phyloP scores from a whole-genome alignment of 2,113 vertebrate species.

The Pao palembangensis region DNA sequence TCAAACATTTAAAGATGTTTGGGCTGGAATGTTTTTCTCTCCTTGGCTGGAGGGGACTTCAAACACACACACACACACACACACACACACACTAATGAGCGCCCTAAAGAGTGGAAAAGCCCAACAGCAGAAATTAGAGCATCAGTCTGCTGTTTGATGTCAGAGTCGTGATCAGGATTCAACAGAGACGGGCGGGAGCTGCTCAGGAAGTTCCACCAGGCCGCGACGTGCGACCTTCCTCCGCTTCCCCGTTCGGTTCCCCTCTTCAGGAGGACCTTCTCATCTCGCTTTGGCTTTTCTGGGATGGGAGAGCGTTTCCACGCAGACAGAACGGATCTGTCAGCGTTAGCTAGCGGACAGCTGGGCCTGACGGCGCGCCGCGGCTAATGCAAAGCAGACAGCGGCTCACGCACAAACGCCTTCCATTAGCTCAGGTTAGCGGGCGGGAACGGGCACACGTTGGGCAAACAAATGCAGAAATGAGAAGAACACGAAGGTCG shows the following conservation, averaged over 20 bases:
- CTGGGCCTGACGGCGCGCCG: constrained; percentile 43
- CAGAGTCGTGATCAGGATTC: constrained; percentile 1
- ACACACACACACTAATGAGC: too few species aligned
- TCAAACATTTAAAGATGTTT: too few species aligned
- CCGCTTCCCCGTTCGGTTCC: constrained; percentile 28
- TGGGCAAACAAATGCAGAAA: constrained; percentile 26
- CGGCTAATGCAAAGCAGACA: constrained; percentile 29
- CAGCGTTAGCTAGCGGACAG: constrained; percentile 51
- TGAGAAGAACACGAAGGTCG: constrained; percentile 13
- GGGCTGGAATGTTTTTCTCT: too few species aligned
- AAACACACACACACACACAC: too few species aligned
- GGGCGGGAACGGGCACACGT: constrained; percentile 15
- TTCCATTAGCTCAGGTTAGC: constrained; percentile 17
- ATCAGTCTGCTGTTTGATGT: constrained; percentile 20
- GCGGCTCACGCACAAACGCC: neutral
- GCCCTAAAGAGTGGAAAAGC: too few species aligned
- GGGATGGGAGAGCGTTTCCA: constrained; percentile 21
- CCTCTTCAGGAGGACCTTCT: too few species aligned
- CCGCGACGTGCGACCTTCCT: neutral
- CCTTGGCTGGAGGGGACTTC: too few species aligned
- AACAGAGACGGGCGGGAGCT: too few species aligned
- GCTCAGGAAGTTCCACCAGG: too few species aligned
- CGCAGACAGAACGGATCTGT: constrained; percentile 50
- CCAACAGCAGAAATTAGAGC: too few species aligned
- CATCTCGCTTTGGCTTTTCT: constrained; percentile 6